Percentiles rank a stretch among this genome's conserved stretches.
phyloP scores from a whole-genome alignment of 2,113 vertebrate genomes.

The Dendrocopos noguchii region DNA sequence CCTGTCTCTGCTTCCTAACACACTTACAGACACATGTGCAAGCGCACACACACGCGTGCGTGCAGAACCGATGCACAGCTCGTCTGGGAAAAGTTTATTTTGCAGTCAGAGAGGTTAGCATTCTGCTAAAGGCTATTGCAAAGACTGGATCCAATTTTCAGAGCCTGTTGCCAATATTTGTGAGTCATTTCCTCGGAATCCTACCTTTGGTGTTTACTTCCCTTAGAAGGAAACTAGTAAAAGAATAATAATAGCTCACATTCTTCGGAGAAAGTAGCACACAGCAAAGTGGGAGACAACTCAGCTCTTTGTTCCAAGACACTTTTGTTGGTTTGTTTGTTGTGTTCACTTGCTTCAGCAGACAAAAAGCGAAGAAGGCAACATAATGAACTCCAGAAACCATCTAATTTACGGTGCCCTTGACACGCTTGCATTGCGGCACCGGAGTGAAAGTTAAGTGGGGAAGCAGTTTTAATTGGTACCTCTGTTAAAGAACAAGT shows the following conservation, averaged over 20 bases:
- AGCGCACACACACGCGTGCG: not conserved
- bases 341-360: constrained; percentile 71
- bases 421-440: not conserved
- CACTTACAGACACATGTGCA: not conserved
- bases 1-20: not conserved
- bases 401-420: not conserved
- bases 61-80: constrained; percentile 2
- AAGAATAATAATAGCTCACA: constrained; percentile 77
- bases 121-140: constrained; percentile 54
- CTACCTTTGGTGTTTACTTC: constrained; percentile 89
- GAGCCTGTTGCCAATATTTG: constrained; percentile 81
- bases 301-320: constrained; percentile 76
- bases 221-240: constrained; percentile 89
- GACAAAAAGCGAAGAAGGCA: not conserved
- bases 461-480: constrained; percentile 19
- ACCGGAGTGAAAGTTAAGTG: not conserved
- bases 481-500: constrained; percentile 7
- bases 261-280: constrained; percentile 68
- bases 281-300: constrained; percentile 69
- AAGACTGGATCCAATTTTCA: constrained; percentile 78
- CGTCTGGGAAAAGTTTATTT: constrained; percentile 66
- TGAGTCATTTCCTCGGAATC: constrained; percentile 90
- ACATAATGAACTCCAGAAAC: constrained; percentile 36
- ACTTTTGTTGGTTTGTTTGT: constrained; percentile 48
- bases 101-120: constrained; percentile 52